Evolutionary conservation across 2,888 invertebrate genomes (phyloP).

Genomic region (Lasioglossum leucozonium): DNA sequence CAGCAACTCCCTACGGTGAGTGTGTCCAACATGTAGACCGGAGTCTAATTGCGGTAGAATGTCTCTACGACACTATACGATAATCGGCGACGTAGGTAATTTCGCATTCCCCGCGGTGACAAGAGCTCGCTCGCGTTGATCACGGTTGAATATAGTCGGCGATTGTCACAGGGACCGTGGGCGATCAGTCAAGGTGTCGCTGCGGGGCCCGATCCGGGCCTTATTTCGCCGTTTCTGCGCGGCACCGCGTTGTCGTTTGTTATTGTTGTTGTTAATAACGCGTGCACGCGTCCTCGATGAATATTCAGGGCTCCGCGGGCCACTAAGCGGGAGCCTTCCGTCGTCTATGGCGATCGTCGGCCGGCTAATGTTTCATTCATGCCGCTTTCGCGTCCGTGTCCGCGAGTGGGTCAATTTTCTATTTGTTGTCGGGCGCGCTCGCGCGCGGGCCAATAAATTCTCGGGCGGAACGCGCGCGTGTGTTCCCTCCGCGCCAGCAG

Average conservation of each 20-base stretch:
- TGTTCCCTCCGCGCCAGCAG: background rate
- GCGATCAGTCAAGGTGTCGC: conserved; percentile 60
- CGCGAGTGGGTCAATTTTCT: conserved; percentile 9
- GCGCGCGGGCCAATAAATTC: background rate
- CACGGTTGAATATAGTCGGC: conserved; percentile 34
- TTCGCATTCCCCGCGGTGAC: background rate
- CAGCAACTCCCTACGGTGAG: background rate
- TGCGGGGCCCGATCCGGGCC: conserved; percentile 16
- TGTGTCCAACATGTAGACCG: background rate
- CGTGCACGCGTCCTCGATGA: conserved; percentile 65
- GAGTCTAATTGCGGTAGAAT: background rate
- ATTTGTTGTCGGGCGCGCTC: background rate
- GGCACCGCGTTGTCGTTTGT: too few relatives aligned
- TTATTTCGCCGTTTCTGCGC: conserved; percentile 35
- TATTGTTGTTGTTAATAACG: conserved; percentile 52
- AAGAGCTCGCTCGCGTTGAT: conserved; percentile 28
- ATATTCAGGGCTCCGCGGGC: conserved; percentile 60
- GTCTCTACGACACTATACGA: background rate
- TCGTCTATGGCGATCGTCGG: conserved; percentile 53
- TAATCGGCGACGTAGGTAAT: background rate
- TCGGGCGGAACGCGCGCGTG: background rate
- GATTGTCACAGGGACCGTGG: conserved; percentile 44
- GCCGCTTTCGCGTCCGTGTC: background rate
- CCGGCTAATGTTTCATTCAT: conserved; percentile 60
- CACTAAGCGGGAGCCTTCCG: conserved; percentile 22